Percentiles rank a stretch among this genome's conserved stretches.
Conservation (phyloP, 2,113 vertebrate genomes). For the Dasyurus viverrinus region DNA sequence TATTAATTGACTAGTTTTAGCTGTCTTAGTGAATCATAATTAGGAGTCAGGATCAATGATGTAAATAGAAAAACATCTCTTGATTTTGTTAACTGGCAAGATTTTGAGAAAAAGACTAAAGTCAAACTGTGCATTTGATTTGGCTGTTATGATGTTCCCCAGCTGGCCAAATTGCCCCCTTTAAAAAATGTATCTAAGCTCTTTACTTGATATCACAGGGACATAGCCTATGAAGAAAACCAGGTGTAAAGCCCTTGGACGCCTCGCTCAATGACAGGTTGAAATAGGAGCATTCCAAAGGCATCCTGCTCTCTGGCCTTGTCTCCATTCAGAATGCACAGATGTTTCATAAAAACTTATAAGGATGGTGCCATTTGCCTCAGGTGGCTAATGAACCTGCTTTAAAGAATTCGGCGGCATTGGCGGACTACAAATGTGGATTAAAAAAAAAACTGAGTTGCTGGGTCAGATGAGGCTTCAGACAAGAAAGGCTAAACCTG, state of each 20-base stretch:
- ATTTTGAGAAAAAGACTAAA: not conserved
- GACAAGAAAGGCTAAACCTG: conserved; percentile 66
- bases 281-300: conserved; percentile 51
- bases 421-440: conserved; percentile 42
- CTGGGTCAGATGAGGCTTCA: conserved; percentile 40
- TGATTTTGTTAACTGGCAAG: not conserved
- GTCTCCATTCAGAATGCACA: conserved; percentile 62
- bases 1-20: not conserved
- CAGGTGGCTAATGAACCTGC: conserved; percentile 74
- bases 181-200: not conserved
- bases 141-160: not conserved
- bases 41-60: not conserved
- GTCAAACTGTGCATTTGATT: not conserved
- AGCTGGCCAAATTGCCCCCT: not conserved
- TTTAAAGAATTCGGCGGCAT: conserved; percentile 70
- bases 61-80: not conserved
- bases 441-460: conserved; percentile 74
- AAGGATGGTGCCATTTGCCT: conserved; percentile 71
- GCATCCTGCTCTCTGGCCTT: conserved; percentile 58
- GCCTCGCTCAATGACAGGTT: conserved; percentile 33
- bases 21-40: not conserved
- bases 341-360: conserved; percentile 73
- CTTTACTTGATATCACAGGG: not conserved
- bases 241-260: not conserved
- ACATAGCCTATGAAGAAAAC: not conserved